Evolutionary conservation across 1,140 invertebrate species (phyloP).

Genomic region (Harlomillsia oculata): DNA sequence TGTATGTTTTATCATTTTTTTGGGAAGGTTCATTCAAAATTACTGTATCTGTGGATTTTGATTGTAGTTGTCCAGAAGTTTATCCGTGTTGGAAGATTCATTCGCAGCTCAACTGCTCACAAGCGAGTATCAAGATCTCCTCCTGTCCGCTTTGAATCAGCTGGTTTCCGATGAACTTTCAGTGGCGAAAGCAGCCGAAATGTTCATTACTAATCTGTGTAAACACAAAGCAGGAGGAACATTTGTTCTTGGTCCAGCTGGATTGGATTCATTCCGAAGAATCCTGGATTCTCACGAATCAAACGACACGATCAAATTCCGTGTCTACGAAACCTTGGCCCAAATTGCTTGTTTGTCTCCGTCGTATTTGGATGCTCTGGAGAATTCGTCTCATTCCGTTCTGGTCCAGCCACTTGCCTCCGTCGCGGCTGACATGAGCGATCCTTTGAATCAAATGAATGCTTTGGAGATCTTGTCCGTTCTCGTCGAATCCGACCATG

Average conservation of each 20-base stretch:
- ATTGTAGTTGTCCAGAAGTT: background rate
- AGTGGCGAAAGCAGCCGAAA: slow-evolving; percentile 14
- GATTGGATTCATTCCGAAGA: slow-evolving; percentile 19
- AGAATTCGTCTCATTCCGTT: slow-evolving; percentile 8
- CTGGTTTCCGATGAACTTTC: slow-evolving; percentile 18
- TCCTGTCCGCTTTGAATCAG: slow-evolving; percentile 21
- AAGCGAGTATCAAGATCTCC: slow-evolving; percentile 20
- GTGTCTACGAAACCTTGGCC: slow-evolving; percentile 29
- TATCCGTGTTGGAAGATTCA: background rate
- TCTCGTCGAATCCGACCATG: slow-evolving; percentile 24
- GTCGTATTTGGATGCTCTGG: slow-evolving; percentile 14
- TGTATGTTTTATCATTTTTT: too few species aligned
- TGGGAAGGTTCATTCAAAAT: background rate
- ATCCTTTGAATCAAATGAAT: slow-evolving; percentile 30
- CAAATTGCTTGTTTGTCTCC: slow-evolving; percentile 9
- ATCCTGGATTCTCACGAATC: background rate
- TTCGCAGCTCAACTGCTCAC: slow-evolving; percentile 5
- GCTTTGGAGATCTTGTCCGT: slow-evolving; percentile 32
- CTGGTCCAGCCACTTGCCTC: slow-evolving; percentile 1
- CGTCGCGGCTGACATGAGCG: slow-evolving; percentile 5
- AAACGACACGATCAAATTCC: slow-evolving; percentile 13
- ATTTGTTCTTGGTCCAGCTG: slow-evolving; percentile 20
- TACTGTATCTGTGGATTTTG: background rate
- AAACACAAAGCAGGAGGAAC: slow-evolving; percentile 1
- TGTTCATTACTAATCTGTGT: slow-evolving; percentile 19